Conservation (phyloP, 1,140 invertebrate species). For the Plodia interpunctella region DNA sequence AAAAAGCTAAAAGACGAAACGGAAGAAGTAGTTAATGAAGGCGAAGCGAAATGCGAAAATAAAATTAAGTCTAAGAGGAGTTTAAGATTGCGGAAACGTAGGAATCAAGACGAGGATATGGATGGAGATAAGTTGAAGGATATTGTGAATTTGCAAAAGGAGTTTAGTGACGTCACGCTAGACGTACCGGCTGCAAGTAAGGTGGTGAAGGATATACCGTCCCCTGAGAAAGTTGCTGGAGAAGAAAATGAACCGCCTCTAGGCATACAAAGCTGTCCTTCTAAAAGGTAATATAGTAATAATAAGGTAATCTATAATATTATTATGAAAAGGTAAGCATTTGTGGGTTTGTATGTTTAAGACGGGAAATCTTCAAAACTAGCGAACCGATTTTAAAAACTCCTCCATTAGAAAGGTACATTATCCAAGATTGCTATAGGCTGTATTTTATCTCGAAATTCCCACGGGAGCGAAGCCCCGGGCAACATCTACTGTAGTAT, state of each 20-base stretch:
- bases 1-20: conserved; percentile 21
- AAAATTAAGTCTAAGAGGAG: conserved; percentile 26
- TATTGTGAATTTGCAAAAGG: conserved; percentile 53
- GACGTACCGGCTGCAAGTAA: conserved; percentile 40
- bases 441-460: too few species aligned
- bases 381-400: too few species aligned
- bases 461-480: too few species aligned
- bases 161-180: conserved; percentile 58
- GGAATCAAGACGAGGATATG: conserved; percentile 33
- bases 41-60: conserved; percentile 33
- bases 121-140: conserved; percentile 46
- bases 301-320: conserved; percentile 11
- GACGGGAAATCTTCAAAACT: too few species aligned
- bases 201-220: conserved; percentile 43
- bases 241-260: conserved; percentile 51
- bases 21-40: conserved; percentile 32
- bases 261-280: conserved; percentile 56
- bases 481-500: too few species aligned
- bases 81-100: conserved; percentile 38
- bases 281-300: conserved; percentile 50
- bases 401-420: too few species aligned
- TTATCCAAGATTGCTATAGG: too few species aligned
- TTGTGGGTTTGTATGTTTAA: too few species aligned
- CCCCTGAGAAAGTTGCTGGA: conserved; percentile 37
- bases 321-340: background rate